Percentiles rank a stretch among this genome's conserved stretches.
Conservation (phyloP, 2,797 vertebrate species). For the Tiaroga cobitis region DNA sequence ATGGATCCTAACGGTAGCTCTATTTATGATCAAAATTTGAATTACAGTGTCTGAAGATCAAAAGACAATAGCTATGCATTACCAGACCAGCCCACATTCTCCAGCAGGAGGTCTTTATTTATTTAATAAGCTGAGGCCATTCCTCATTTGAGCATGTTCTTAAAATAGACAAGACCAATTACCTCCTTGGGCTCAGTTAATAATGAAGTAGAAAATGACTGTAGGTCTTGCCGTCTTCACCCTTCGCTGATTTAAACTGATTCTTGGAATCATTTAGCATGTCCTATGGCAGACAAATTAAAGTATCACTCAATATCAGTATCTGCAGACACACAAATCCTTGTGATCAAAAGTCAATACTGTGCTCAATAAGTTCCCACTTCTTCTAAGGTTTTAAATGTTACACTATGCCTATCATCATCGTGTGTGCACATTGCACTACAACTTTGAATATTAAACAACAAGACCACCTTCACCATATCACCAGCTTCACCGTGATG, state of each 20-base stretch:
- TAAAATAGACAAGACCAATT: slow-evolving; percentile 38
- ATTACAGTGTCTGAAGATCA: background rate
- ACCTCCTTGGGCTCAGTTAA: slow-evolving; percentile 36
- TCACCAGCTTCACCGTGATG: background rate
- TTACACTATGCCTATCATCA: slow-evolving; percentile 16
- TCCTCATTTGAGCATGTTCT: slow-evolving; percentile 27
- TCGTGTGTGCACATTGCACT: background rate
- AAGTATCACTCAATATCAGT: background rate
- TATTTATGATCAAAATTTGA: background rate
- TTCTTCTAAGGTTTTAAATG: background rate
- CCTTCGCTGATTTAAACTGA: slow-evolving; percentile 14
- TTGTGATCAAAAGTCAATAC: background rate
- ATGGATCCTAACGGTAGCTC: background rate
- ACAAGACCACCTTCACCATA: background rate
- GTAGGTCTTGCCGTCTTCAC: background rate
- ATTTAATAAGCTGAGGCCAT: slow-evolving; percentile 33
- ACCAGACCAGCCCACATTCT: background rate
- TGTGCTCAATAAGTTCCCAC: background rate
- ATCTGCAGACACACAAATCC: background rate
- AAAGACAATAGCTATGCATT: background rate
- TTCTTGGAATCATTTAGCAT: slow-evolving; percentile 15
- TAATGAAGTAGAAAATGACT: slow-evolving; percentile 34
- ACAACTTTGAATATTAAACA: slow-evolving; percentile 21
- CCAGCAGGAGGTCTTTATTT: slow-evolving; percentile 22
- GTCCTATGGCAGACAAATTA: slow-evolving; percentile 4